Base-by-base conservation (phyloP, 2,797 vertebrate species). In the Amblyopsis hoosieri region DNA sequence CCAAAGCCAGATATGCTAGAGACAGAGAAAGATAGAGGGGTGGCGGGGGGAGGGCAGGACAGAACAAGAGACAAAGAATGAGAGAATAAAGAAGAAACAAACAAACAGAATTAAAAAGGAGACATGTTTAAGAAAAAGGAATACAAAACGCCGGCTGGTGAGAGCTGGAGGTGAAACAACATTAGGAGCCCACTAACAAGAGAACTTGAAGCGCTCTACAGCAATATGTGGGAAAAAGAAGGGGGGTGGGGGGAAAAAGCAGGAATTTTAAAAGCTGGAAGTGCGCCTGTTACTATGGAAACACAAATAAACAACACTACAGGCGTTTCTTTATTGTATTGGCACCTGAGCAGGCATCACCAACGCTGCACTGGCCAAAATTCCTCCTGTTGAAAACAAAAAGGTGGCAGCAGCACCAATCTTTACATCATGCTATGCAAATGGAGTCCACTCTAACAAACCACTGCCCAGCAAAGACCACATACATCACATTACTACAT, bases 1-100 rank as follows among this genome's bases (percentile, higher is more conserved):
- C 91, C 85, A 92, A 84, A 81, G 91, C 79, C 60, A 93, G 85
- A 84, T 91, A 91, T 12, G 92, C 91, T 93, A 73, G 75, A 71
- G 78, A 85, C 23, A 62, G 37, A 60, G 0, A 60, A 23, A 46
- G 37, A 23, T 1, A 29, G 45, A 46, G 47, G 55, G 37, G 14
- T 42, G 57, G 13, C 42, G 48, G 64, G 46, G 12, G 45, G 72
- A 51, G 66, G 10, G 37, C 1, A 37, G 37, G 37, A 37, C 37
- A 37, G 7, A 37, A 2, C 12, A 45, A 23, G 49, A 12, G 19
- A 54, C 19, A 54, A 2, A 29, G 52, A 29, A 11, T 10, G 10
- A 52, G 5, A 29, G 17, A 12, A 11, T 4, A 7, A 13, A 46
- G 47, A 48, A 48, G 47, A 48, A 14, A 13, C 3, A 14, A 48